Conservation (phyloP, 2,113 vertebrate species). For the Ailuropoda melanoleuca region DNA sequence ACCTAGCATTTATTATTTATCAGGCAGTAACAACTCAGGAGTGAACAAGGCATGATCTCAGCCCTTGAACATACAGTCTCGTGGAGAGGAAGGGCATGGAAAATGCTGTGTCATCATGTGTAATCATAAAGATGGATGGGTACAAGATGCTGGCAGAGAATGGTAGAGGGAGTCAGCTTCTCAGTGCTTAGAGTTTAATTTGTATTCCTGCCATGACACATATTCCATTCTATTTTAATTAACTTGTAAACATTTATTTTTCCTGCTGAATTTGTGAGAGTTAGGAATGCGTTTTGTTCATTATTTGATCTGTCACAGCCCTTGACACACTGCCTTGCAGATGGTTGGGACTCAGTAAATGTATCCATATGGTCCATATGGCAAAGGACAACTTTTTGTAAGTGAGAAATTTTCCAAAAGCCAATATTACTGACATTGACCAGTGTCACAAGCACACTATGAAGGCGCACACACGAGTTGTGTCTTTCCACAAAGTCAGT, state of each 20-base stretch:
- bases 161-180: neutral
- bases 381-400: neutral
- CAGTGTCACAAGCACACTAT: neutral
- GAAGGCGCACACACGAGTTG: neutral
- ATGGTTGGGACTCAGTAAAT: neutral
- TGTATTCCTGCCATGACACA: neutral
- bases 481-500: neutral
- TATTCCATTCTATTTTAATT: neutral
- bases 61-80: neutral
- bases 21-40: neutral
- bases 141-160: neutral
- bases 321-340: neutral
- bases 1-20: neutral
- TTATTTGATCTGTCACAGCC: neutral
- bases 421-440: neutral
- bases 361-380: neutral
- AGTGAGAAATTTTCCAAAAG: neutral
- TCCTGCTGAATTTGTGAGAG: neutral
- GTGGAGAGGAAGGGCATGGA: neutral
- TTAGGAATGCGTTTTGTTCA: neutral
- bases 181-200: neutral
- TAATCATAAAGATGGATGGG: neutral
- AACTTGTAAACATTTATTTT: neutral
- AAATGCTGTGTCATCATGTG: constrained; percentile 32
- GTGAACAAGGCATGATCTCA: neutral